Base-by-base conservation (phyloP, 1,140 invertebrate genomes). In the Mactra quadrangularis region DNA sequence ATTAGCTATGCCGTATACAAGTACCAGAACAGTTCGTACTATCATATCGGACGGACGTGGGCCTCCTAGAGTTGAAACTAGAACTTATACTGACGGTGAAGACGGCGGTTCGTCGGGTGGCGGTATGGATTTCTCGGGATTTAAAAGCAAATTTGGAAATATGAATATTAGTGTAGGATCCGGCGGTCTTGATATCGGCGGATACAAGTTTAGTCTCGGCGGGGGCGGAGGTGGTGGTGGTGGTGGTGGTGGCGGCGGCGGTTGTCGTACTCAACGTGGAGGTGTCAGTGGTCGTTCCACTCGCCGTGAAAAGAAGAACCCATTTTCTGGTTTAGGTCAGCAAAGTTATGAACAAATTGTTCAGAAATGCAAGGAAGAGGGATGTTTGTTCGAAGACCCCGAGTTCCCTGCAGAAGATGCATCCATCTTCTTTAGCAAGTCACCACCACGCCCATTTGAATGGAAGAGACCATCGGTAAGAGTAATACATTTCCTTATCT, bases 371-470 rank as follows among this genome's bases (percentile, higher is more conserved):
- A 76, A 84, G 35, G 85, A 86, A 31, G 85, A 90, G 47, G 88
- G 91, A 45, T 83, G 82, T 50, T 83, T 92, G 41, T 93, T 92
- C 87, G 91, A 93, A 76, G 92, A 93, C 83, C 90, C 90, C 3
- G 90, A 92, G 41, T 93, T 92, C 77, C 86, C 83, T 19, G 89
- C 92, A 1, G 82, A 83, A 27, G 88, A 92, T 60, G 31, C 52
- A 0, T 90, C 90, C 22, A 88, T 93, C 27, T 93, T 92, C 85
- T 92, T 89, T 85, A 90, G 89, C 75, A 68, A 75, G 25, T 33
- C 74, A 35, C 88, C 90, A 25, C 82, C 85, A 3, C 79, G 87
- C 15, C 81, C 86, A 38, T 90, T 92, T 70, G 90, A 90, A 64
- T 93, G 92, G 92, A 89, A 90, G 71, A 76, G 91, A 70, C 91